These are phyloP conservation scores for Kryptopterus vitreolus DNA, from an alignment of 2,797 vertebrate genomes.

Conservation along the genomic window DNA sequence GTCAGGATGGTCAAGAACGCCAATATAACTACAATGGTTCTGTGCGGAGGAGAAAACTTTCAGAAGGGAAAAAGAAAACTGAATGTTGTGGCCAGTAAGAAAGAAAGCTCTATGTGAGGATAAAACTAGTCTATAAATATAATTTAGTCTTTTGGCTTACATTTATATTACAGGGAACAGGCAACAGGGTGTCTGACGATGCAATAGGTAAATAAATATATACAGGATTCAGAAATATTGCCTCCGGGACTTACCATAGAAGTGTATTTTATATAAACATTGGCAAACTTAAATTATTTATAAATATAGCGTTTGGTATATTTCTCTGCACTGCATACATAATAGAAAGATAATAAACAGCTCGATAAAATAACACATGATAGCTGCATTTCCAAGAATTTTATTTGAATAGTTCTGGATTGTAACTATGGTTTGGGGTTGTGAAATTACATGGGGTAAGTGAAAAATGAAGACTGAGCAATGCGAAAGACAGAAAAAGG, in stretches of 20 bases:
- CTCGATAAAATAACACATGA: constrained; percentile 10
- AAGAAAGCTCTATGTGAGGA: neutral
- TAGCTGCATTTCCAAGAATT: neutral
- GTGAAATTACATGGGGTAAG: neutral
- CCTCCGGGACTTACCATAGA: neutral
- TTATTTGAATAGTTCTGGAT: neutral
- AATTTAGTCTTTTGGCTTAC: neutral
- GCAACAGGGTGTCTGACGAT: neutral
- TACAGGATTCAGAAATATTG: constrained; percentile 34
- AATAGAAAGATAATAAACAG: constrained; percentile 54
- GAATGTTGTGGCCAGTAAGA: neutral
- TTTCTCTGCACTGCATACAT: constrained; percentile 36
- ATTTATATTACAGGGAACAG: neutral
- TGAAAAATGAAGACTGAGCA: neutral
- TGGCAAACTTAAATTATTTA: constrained; percentile 15
- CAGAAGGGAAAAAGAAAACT: neutral
- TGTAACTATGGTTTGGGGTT: constrained; percentile 1
- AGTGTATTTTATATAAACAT: neutral
- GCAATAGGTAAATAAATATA: neutral
- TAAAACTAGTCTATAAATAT: neutral
- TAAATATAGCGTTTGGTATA: constrained; percentile 19
- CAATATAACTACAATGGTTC: neutral
- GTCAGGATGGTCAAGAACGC: neutral
- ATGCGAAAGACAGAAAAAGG: constrained; percentile 6
- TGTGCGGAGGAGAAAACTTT: neutral